Evolutionary conservation across 2,797 vertebrate species (phyloP).

Genomic region (Babyrousa celebensis): DNA sequence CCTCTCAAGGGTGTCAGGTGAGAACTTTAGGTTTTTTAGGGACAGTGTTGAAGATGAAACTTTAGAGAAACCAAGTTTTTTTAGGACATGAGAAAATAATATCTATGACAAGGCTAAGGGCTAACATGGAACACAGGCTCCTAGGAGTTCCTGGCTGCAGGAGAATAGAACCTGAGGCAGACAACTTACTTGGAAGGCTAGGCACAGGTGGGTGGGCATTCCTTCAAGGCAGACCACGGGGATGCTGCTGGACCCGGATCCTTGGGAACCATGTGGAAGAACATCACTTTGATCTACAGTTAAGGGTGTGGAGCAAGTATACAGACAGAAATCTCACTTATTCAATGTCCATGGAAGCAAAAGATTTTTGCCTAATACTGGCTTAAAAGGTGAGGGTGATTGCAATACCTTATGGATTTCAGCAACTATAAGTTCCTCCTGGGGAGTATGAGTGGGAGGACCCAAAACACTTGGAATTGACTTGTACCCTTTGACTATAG

Average conservation of each 20-base stretch:
- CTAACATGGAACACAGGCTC: not conserved
- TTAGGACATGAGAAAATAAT: not conserved
- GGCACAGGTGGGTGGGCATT: not conserved
- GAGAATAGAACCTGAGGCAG: not conserved
- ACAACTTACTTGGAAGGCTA: not conserved
- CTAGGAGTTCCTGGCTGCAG: not conserved
- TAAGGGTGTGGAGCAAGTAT: not conserved
- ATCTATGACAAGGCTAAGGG: not conserved
- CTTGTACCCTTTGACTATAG: not conserved
- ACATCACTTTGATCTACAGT: not conserved
- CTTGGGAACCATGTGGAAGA: not conserved
- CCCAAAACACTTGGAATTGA: not conserved
- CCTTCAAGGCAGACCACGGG: not conserved
- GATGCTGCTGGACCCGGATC: not conserved
- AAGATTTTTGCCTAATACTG: not conserved
- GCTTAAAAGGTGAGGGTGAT: conserved; percentile 18
- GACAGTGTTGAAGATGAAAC: not conserved
- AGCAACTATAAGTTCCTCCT: not conserved
- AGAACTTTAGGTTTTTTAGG: not conserved
- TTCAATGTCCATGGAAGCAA: not conserved
- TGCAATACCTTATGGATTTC: not conserved
- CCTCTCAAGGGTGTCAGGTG: not conserved
- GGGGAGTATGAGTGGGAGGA: not conserved
- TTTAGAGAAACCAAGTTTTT: not conserved
- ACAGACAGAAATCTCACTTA: not conserved